phyloP scores from a whole-genome alignment of 2,888 invertebrate species.

The Xanthorhoe spadicearia region DNA sequence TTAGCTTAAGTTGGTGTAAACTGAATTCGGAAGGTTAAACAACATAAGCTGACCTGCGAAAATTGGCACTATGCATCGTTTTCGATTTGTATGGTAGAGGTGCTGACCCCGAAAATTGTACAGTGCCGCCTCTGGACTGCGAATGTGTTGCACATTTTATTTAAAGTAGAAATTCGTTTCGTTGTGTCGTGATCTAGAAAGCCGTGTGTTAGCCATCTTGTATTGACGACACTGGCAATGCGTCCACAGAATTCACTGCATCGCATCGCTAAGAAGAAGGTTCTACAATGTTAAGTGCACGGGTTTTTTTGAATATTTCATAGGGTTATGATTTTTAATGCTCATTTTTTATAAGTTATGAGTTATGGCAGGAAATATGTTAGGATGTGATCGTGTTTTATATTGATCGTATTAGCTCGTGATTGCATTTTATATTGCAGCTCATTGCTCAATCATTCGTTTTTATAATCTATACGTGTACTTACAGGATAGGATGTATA shows the following conservation, averaged over 20 bases:
- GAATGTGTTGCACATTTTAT: too few relatives aligned
- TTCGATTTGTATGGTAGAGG: too few relatives aligned
- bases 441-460: background rate
- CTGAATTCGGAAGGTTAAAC: too few relatives aligned
- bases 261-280: conserved; percentile 34
- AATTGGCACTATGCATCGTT: too few relatives aligned
- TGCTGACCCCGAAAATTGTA: too few relatives aligned
- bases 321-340: conserved; percentile 19
- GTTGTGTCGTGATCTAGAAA: background rate
- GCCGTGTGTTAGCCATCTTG: conserved; percentile 23
- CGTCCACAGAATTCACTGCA: conserved; percentile 35
- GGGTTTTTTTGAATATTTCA: conserved; percentile 37
- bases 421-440: background rate
- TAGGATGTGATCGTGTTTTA: conserved; percentile 11
- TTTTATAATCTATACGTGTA: background rate
- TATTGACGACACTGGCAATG: conserved; percentile 14
- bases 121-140: too few relatives aligned
- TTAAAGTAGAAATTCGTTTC: too few relatives aligned
- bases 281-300: conserved; percentile 39
- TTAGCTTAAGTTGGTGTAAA: too few relatives aligned
- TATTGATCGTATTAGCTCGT: conserved; percentile 1
- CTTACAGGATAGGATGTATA: background rate
- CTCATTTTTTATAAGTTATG: conserved; percentile 13
- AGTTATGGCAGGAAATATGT: conserved; percentile 16
- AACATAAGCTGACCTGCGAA: too few relatives aligned